Base-by-base conservation (phyloP, 1,140 invertebrate genomes). In the Scylla paramamosain region DNA sequence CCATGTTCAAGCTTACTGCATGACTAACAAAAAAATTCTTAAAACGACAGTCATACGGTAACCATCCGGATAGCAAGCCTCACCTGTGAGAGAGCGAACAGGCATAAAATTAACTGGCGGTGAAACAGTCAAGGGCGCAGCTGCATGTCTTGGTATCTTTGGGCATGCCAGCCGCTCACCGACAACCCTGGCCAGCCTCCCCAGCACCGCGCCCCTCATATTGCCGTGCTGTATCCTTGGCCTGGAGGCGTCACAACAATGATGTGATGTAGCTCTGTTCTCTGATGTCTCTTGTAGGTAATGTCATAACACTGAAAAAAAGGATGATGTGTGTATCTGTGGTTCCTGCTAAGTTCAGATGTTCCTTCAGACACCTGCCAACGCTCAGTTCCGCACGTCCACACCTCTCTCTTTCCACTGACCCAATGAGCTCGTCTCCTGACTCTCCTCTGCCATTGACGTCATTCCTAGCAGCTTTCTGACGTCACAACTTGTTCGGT, bases 401-500 rank as follows among this genome's bases (percentile, higher is more conserved):
- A 45, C 14, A 7, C 20, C 6, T 3, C 25, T 28, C 45, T 90
- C 88, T 32, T 25, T 16, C 67, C 67, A 82, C 59, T 31, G 91
- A 45, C 67, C 82, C 67, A 82, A 16, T 92, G 67, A 39, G 91
- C 52, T 82, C 59, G 25, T n/a, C 10, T 10, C 59, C 32, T 39
- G 4, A 10, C 59, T 28, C 20, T 67, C 12, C 67, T 29, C 67
- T 77, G 39, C 39, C 67, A 77, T 77, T 77, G 67, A 77, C 67
- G 67, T 77, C 67, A 77, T 77, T n/a, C 20, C 67, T n/a, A 20
- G 67, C 67, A n/a, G 8, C 4, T 77, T 77, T 20, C n/a, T 83
- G 91, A 92, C 91, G 91, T 92, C 91, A 92, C 28, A 82, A 92
- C 91, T 92, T 83, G 91, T 92, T 59, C 91, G 91, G 39, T 82